A percentile compares a stretch with the other conserved stretches of the same genome.
Evolutionary conservation across 2,888 invertebrate genomes (phyloP).

Genomic region (Drosophila dives): DNA sequence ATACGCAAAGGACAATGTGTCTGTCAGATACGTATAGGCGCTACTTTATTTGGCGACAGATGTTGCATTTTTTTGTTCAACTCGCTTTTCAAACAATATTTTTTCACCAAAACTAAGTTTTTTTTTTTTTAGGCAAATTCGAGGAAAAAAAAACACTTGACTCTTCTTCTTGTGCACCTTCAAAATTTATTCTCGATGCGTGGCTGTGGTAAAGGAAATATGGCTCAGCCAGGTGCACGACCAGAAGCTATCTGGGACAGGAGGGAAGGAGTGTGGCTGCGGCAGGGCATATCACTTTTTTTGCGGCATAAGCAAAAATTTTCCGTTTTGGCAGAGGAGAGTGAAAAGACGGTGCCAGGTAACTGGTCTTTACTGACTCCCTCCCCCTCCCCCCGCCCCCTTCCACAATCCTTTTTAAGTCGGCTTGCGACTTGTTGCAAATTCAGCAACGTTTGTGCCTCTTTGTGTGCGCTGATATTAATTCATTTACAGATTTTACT

Average conservation of each 20-base stretch:
- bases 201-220: background rate
- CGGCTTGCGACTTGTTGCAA: slow-evolving; percentile 37
- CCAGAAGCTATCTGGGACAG: background rate
- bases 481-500: slow-evolving; percentile 67
- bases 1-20: slow-evolving; percentile 50
- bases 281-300: slow-evolving; percentile 16
- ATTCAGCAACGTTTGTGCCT: slow-evolving; percentile 37
- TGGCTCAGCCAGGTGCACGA: slow-evolving; percentile 40
- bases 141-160: slow-evolving; percentile 40
- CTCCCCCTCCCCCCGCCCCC: background rate
- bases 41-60: slow-evolving; percentile 65
- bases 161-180: background rate
- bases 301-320: slow-evolving; percentile 49
- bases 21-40: slow-evolving; percentile 45
- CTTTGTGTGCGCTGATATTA: slow-evolving; percentile 52
- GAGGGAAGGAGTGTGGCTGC: background rate
- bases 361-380: slow-evolving; percentile 7
- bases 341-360: slow-evolving; percentile 9
- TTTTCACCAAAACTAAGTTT: slow-evolving; percentile 6
- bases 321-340: slow-evolving; percentile 34
- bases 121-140: slow-evolving; percentile 46
- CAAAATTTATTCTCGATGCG: background rate
- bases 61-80: slow-evolving; percentile 51
- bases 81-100: slow-evolving; percentile 9
- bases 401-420: background rate